These are phyloP conservation scores for Acheta domesticus DNA, from an alignment of 2,888 invertebrate species.

Conservation along the genomic window DNA sequence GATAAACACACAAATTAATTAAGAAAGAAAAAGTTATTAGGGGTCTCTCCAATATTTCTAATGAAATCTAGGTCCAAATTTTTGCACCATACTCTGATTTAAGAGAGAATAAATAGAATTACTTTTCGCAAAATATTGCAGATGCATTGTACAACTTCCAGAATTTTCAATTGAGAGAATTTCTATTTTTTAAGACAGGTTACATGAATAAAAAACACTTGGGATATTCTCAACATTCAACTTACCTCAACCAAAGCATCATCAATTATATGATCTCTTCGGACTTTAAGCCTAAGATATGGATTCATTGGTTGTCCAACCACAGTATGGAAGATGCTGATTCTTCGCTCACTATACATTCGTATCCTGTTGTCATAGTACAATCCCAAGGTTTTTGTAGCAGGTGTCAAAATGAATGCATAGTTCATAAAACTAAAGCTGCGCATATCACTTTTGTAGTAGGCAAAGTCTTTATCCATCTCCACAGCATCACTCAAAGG, in stretches of 20 bases:
- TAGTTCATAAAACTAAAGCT: conserved; percentile 89
- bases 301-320: conserved; percentile 80
- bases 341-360: conserved; percentile 88
- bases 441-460: conserved; percentile 64
- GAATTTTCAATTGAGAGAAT: too few relatives aligned
- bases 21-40: too few relatives aligned
- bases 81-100: too few relatives aligned
- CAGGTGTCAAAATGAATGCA: conserved; percentile 85
- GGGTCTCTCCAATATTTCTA: too few relatives aligned
- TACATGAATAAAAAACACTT: too few relatives aligned
- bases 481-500: conserved; percentile 87
- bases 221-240: too few relatives aligned
- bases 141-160: too few relatives aligned
- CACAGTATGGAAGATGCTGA: conserved; percentile 78
- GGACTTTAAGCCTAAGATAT: conserved; percentile 72
- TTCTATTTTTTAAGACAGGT: too few relatives aligned
- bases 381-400: conserved; percentile 84
- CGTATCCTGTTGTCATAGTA: conserved; percentile 93
- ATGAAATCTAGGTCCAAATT: too few relatives aligned
- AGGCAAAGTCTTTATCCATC: conserved; percentile 91
- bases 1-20: too few relatives aligned
- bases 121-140: too few relatives aligned
- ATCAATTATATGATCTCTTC: conserved; percentile 83
- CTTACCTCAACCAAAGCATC: conserved; percentile 83
- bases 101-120: too few relatives aligned